Evolutionary conservation across 2,888 invertebrate genomes (phyloP).

Genomic region (Cyclophora albipunctata): DNA sequence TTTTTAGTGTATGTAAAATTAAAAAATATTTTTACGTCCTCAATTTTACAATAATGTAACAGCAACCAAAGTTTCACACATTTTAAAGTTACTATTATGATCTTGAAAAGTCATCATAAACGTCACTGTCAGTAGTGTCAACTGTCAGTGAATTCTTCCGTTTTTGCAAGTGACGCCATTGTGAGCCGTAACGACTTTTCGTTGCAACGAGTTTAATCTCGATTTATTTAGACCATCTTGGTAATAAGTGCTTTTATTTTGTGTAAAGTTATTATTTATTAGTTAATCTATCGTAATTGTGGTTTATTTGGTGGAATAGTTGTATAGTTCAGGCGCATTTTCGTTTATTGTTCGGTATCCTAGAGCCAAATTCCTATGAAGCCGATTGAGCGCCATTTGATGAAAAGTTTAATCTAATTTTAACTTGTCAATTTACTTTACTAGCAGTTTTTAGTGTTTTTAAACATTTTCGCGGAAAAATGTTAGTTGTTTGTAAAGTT

Average conservation of each 20-base stretch:
- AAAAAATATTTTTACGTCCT: too few species aligned
- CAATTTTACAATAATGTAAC: too few species aligned
- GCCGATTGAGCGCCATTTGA: slow-evolving; percentile 79
- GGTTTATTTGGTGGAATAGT: slow-evolving; percentile 58
- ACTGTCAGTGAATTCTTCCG: slow-evolving; percentile 60
- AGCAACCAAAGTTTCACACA: too few species aligned
- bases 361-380: slow-evolving; percentile 82
- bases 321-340: slow-evolving; percentile 62
- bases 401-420: slow-evolving; percentile 54
- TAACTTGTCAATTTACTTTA: slow-evolving; percentile 33
- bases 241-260: slow-evolving; percentile 54
- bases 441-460: slow-evolving; percentile 21
- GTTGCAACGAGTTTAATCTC: slow-evolving; percentile 79
- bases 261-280: slow-evolving; percentile 53
- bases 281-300: slow-evolving; percentile 51
- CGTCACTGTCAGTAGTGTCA: slow-evolving; percentile 50
- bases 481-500: too few species aligned
- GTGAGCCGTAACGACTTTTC: slow-evolving; percentile 87
- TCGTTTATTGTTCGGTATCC: slow-evolving; percentile 73
- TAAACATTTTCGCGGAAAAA: not conserved
- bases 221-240: slow-evolving; percentile 81
- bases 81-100: too few species aligned
- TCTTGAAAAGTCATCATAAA: too few species aligned
- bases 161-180: slow-evolving; percentile 84
- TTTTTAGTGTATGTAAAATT: too few species aligned